Base-by-base conservation (phyloP, 2,888 invertebrate species). In the Pristionchus maxplancki region DNA sequence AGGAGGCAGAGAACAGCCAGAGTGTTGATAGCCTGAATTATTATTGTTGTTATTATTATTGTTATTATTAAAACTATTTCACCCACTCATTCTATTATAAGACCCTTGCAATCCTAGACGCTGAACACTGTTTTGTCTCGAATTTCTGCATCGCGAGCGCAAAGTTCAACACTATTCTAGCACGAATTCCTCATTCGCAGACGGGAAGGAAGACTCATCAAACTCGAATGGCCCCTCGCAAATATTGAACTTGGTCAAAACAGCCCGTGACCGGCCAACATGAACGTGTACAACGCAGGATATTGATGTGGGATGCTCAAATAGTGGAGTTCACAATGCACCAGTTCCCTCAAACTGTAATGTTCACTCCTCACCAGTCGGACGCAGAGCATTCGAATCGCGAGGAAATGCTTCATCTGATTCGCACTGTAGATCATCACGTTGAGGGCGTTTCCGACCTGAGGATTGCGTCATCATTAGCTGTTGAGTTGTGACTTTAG, bases 371-470 rank as follows among this genome's bases (percentile, higher is more conserved):
- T 64, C 58, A 93, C 92, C 91, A 93, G 88, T 89, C 93, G 88
- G 28, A 93, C 93, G 86, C 94, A 94, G 17, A 94, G 89, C 94
- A 94, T 94, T n/a, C 93, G 89, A 82, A 94, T 94, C 0, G 94
- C 94, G 50, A 94, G 91, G 89, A 92, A 94, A 89, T 92, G 93
- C 11, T 92, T 91, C 88, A 93, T 94, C 78, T 94, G 93, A 83
- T 94, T 93, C 34, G 93, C 93, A 83, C 92, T 93, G 90, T 94
- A 94, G 83, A 94, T 92, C 83, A 94, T 81, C 64, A 94, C 88
- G 85, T 94, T 94, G 53, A 94, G 89, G 48, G 92, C 90, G 67
- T 94, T 94, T 37, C 94, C 94, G 71, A 94, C 91, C 87, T 87
- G 50, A 24, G 9, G 48, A 40, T 48, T 2, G 8, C 37, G 20